Evolutionary conservation across 2,113 vertebrate genomes (phyloP), one percentile per base, ranked within the genome.

Genomic region (Anhinga rufa): DNA sequence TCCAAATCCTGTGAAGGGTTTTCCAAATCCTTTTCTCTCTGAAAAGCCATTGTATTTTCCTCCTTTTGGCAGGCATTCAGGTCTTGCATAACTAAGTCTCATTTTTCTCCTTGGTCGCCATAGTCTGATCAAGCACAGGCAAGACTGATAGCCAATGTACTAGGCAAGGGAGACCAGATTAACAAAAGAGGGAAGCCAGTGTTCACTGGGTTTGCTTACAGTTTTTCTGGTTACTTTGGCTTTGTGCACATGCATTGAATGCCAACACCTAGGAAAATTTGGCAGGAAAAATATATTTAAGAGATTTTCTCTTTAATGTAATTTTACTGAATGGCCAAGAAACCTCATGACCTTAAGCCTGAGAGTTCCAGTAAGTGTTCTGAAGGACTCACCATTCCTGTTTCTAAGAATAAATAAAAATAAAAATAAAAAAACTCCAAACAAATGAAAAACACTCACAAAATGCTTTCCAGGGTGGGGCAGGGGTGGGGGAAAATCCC

Each of bases 401-500:
- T 34, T 70, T 40, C 25, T 55, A 64, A 72, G 44, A 86, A 54
- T 19, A 65, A 86, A 75, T 52, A 1, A 84, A 77, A 78, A 75
- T 52, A 1, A 84, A 77, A 78, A 57, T 34, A 1, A 32, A 24
- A 68, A 28, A 16, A 9, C 12, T 57, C 24, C 24, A 24, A 79
- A 79, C 17, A 76, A 75, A 38, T 0, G 1, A 75, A 68, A 92
- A 52, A 15, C 22, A 60, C 11, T 82, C 26, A 36, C 34, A 51
- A 55, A 88, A 82, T 48, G 14, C 48, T 68, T 77, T 77, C 48
- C 0, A 2, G 32, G 24, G 20, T 0, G 2, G 25, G 26, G 24
- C 2, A 0, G 14, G 9, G 34, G 16, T 18, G 19, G 3, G 0
- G 14, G 10, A 25, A 46, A 93, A 64, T 55, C n/a, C 12, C 49